Percentiles rank a stretch among this genome's conserved stretches.
phyloP scores from a whole-genome alignment of 2,113 vertebrate genomes.

The Trematocara variabile region DNA sequence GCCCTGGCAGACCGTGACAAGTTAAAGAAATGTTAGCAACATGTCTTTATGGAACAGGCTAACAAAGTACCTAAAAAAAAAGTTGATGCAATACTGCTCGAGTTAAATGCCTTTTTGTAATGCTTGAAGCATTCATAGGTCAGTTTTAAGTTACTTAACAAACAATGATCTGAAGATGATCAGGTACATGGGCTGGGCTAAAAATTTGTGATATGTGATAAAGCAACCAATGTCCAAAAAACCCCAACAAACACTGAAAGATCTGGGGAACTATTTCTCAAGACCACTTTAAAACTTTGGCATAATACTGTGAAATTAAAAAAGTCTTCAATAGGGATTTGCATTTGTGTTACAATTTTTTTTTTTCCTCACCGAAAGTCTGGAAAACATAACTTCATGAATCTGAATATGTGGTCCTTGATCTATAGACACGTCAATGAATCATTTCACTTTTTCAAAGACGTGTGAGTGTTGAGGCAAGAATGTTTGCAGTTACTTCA shows the following conservation, averaged over 20 bases:
- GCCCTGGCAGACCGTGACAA: too few species aligned
- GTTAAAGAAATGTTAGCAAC: background rate
- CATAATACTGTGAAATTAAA: background rate
- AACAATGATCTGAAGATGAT: background rate
- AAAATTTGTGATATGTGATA: background rate
- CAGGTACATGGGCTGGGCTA: background rate
- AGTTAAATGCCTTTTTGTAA: background rate
- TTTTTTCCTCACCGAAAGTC: background rate
- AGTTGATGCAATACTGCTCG: background rate
- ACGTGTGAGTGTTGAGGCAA: background rate
- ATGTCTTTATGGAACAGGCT: background rate
- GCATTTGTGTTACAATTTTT: background rate
- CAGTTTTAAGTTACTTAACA: background rate
- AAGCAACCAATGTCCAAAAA: background rate
- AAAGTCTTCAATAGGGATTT: background rate
- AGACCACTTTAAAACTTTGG: background rate
- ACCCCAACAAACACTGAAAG: rapidly evolving
- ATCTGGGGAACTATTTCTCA: background rate
- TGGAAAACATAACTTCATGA: background rate
- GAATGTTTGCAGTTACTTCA: background rate
- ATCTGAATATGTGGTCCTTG: background rate
- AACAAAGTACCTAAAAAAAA: background rate
- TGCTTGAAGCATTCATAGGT: background rate
- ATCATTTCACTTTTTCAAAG: conserved; percentile 6
- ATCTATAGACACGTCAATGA: background rate